These are phyloP conservation scores for Symphodus melops DNA, from an alignment of 2,113 vertebrate genomes.

Conservation along the genomic window DNA sequence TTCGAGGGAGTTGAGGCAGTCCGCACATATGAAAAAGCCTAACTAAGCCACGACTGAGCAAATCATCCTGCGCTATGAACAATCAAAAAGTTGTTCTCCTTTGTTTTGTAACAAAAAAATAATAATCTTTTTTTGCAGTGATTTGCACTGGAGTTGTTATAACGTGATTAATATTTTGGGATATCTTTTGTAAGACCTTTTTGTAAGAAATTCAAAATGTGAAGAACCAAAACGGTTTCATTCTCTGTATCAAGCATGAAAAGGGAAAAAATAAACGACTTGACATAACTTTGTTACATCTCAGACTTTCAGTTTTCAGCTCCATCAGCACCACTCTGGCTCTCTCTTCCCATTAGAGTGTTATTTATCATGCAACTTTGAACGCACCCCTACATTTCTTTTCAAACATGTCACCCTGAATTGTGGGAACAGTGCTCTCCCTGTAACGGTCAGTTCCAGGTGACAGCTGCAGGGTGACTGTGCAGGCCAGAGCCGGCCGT, in stretches of 20 bases:
- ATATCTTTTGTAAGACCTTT: slow-evolving; percentile 53
- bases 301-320: neutral
- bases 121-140: slow-evolving; percentile 44
- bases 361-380: neutral
- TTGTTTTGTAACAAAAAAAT: slow-evolving; percentile 17
- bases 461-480: slow-evolving; percentile 76
- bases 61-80: slow-evolving; percentile 31
- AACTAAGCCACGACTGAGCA: slow-evolving; percentile 48
- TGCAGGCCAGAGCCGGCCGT: slow-evolving; percentile 39
- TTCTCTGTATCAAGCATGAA: slow-evolving; percentile 27
- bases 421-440: slow-evolving; percentile 60
- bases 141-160: slow-evolving; percentile 48
- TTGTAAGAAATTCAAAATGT: slow-evolving; percentile 43
- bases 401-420: slow-evolving; percentile 7
- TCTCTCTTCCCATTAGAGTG: neutral
- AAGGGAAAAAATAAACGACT: slow-evolving; percentile 62
- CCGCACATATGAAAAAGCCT: slow-evolving; percentile 96
- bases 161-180: slow-evolving; percentile 50
- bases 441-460: slow-evolving; percentile 62
- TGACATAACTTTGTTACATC: slow-evolving; percentile 20
- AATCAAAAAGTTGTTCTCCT: slow-evolving; percentile 27
- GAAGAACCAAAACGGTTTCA: slow-evolving; percentile 24
- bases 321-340: neutral
- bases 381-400: slow-evolving; percentile 4
- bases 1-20: slow-evolving; percentile 91